Percentiles rank a stretch among this genome's conserved stretches.
These are phyloP conservation scores for Protobothrops mucrosquamatus DNA, from an alignment of 2,113 vertebrate species.

Conservation along the genomic window DNA sequence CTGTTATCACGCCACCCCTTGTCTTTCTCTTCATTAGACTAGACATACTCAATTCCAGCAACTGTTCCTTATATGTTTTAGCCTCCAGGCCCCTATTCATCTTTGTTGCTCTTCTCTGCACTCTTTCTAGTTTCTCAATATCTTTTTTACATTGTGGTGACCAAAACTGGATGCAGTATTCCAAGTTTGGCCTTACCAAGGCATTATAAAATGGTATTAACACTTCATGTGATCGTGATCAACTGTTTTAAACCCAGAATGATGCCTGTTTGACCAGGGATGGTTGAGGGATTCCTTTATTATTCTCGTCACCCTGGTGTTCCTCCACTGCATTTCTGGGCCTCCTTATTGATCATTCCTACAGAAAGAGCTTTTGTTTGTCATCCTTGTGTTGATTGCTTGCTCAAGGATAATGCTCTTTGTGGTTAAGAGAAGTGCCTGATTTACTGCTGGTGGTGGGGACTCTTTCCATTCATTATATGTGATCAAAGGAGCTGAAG, in stretches of 20 bases:
- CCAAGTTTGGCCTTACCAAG: no score
- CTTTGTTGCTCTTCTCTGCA: no score
- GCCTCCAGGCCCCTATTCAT: no score
- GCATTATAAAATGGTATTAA: no score
- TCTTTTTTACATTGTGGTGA: no score
- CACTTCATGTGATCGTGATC: background rate
- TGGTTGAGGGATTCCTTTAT: background rate
- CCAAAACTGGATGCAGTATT: no score
- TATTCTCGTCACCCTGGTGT: slow-evolving; percentile 29
- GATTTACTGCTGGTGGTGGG: background rate
- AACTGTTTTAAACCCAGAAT: background rate
- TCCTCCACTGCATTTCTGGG: slow-evolving; percentile 18
- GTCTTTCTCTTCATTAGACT: no score
- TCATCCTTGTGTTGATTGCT: slow-evolving; percentile 35
- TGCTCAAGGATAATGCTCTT: slow-evolving; percentile 4
- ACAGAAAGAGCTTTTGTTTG: slow-evolving; percentile 32
- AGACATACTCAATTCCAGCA: no score
- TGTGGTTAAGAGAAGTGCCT: background rate
- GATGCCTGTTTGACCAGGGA: slow-evolving; percentile 23
- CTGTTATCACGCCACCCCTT: no score
- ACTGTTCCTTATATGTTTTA: no score
- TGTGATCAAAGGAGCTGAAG: background rate
- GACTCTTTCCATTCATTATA: background rate
- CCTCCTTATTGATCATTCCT: slow-evolving; percentile 42
- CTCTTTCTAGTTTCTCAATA: no score